These are phyloP conservation scores for Nephrotoma appendiculata DNA, from an alignment of 2,888 invertebrate genomes.

Conservation along the genomic window DNA sequence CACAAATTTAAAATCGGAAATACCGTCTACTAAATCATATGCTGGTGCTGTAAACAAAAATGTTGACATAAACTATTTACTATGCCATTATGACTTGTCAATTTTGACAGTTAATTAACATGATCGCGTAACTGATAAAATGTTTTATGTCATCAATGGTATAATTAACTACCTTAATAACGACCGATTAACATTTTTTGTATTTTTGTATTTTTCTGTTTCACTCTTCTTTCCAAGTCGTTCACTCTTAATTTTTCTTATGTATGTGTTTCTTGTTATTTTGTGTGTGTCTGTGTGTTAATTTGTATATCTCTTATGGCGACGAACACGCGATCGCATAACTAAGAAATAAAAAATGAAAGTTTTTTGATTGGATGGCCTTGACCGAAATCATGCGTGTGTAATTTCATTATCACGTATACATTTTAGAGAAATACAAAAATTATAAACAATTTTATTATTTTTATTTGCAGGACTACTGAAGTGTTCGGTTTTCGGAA, in stretches of 20 bases:
- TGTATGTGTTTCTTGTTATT: not conserved
- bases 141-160: not conserved
- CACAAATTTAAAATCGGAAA: too few relatives aligned
- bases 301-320: not conserved
- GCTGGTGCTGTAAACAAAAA: too few relatives aligned
- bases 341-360: not conserved
- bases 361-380: not conserved
- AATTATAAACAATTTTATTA: not conserved
- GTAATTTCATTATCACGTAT: not conserved
- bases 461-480: not conserved
- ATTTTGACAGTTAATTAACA: not conserved
- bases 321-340: not conserved
- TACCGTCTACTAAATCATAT: too few relatives aligned
- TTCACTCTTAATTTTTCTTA: not conserved
- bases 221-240: too few relatives aligned
- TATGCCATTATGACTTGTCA: not conserved
- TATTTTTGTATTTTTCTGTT: not conserved
- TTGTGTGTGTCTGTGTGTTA: too few relatives aligned
- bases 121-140: not conserved
- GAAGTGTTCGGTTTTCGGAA: conserved; percentile 17
- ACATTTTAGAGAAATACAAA: not conserved
- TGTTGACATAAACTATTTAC: too few relatives aligned
- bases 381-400: not conserved
- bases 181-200: not conserved
- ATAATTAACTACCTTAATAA: not conserved